Conservation (phyloP, 2,888 invertebrate species). For the Thecophora atra region DNA sequence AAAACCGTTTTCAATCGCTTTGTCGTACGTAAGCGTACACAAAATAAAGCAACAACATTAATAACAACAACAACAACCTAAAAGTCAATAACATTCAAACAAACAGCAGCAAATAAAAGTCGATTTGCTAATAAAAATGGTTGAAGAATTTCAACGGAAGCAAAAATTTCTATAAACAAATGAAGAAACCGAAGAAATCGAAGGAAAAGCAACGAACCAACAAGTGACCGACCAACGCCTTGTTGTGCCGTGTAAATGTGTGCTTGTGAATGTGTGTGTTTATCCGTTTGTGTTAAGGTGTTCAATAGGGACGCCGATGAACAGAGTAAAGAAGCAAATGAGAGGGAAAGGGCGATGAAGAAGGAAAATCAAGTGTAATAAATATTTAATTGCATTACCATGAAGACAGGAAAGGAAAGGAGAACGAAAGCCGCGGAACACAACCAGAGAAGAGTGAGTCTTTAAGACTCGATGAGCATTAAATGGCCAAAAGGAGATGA, state of each 20-base stretch:
- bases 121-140: slow-evolving; percentile 3
- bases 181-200: neutral
- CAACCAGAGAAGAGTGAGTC: too few species aligned
- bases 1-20: neutral
- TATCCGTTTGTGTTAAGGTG: slow-evolving; percentile 48
- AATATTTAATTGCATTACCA: neutral
- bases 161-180: slow-evolving; percentile 36
- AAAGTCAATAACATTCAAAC: neutral
- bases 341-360: neutral
- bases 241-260: neutral
- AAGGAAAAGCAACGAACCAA: neutral
- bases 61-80: neutral
- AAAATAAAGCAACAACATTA: neutral
- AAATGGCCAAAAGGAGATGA: too few species aligned
- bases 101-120: neutral
- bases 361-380: neutral
- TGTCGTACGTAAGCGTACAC: neutral
- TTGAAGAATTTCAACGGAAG: slow-evolving; percentile 26
- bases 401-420: neutral
- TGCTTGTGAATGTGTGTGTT: neutral
- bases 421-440: neutral
- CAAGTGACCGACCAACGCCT: neutral
- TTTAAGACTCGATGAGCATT: too few species aligned
- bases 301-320: slow-evolving; percentile 30
- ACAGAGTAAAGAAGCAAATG: slow-evolving; percentile 41